Evolutionary conservation across 92 coral and sea anemone species (phyloP), one percentile per base, ranked within the genome.

Genomic region (Isaurus tuberculatus): DNA sequence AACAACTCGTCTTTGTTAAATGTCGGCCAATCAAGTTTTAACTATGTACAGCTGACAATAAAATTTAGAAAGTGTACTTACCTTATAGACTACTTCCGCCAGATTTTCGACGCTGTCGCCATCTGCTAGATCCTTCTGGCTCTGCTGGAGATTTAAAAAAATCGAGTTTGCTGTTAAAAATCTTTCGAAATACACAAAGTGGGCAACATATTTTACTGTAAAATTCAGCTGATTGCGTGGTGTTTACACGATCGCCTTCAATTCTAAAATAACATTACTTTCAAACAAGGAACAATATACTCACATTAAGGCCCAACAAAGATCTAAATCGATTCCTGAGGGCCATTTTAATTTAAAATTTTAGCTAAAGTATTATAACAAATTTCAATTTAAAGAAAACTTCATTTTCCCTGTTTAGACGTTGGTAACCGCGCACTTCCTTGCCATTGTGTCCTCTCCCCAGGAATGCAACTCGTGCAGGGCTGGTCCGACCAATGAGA

Each of bases 281-380:
- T 8, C 30, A 25, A 13, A 17, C 4, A 57, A 79, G 77, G 28
- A n/a, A 0, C 5, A 48, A 5, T 8, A 25, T 29, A 90, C 99
- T 87, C 82, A 96, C 99, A 83, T 94, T 98, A 43, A 94, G 86
- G 42, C 99, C 97, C 79, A 96, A 92, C 51, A 96, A 88, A 36
- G 97, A 91, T 9, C 98, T 93, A 77, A 96, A 89, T 71, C 98
- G 90, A 75, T 90, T 90, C 57, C 98, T 89, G 11, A 96, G 79
- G 80, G 97, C 98, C 98, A 94, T 96, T 57, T 10, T 32, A 19
- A 53, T 0, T 73, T 9, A 23, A 49, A 49, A 30, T 33, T 20
- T 23, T 7, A 23, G 27, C 32, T 46, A 17, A 53, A 4, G 13
- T 9, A 2, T 36, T 13, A 9, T 11, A 19, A 27, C 15, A 44